Percentiles rank a stretch among this genome's conserved stretches.
phyloP scores from a whole-genome alignment of 2,797 vertebrate species.

The Chaenodraco wilsoni region DNA sequence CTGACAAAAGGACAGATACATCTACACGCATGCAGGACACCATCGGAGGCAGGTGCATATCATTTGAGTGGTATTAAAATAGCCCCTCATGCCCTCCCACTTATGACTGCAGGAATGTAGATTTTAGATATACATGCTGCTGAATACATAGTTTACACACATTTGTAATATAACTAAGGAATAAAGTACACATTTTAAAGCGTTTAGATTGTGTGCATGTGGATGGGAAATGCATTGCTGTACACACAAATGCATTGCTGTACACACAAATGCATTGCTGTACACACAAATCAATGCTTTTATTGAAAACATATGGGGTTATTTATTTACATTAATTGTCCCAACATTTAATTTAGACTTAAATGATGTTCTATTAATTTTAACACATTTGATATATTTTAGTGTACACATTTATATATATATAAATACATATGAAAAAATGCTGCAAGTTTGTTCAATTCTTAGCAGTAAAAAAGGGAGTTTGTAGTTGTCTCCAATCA shows the following conservation, averaged over 20 bases:
- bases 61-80: constrained; percentile 26
- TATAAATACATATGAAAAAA: constrained; percentile 9
- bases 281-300: neutral
- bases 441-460: constrained; percentile 18
- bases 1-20: constrained; percentile 65
- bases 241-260: neutral
- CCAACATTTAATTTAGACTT: neutral
- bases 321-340: neutral
- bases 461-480: neutral
- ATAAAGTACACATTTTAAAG: neutral
- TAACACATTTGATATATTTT: neutral
- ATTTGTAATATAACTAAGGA: neutral
- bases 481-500: too few relatives aligned
- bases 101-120: constrained; percentile 21
- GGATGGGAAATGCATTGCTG: neutral
- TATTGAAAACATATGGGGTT: neutral
- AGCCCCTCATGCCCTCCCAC: constrained; percentile 1
- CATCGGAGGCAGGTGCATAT: constrained; percentile 29
- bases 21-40: constrained; percentile 30
- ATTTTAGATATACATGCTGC: neutral
- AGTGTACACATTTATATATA: too few relatives aligned
- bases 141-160: neutral
- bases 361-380: neutral
- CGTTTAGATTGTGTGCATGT: neutral
- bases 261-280: neutral